Conservation (phyloP, 2,888 invertebrate genomes). For the Fragum sueziense region DNA sequence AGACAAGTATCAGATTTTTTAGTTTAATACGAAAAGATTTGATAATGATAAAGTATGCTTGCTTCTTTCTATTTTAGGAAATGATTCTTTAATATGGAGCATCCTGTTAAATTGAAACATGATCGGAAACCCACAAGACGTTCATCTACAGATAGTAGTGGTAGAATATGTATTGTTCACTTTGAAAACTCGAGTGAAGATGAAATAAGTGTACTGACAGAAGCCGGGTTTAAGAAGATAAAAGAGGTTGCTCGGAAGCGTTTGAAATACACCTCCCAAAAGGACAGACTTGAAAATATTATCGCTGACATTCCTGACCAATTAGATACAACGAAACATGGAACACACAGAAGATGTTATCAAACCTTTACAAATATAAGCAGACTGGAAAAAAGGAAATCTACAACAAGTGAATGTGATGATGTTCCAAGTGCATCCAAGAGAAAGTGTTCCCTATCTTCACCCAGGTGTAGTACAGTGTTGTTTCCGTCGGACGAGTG, state of each 20-base stretch:
- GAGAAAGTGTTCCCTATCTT: background rate
- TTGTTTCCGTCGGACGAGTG: conserved; percentile 32
- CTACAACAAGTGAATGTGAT: background rate
- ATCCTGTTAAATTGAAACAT: no score
- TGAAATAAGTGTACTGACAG: background rate
- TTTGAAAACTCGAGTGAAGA: background rate
- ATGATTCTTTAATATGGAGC: no score
- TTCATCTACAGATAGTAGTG: background rate
- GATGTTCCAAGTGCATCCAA: background rate
- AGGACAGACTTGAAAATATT: background rate
- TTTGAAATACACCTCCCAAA: background rate
- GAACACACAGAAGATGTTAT: background rate
- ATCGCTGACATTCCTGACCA: background rate
- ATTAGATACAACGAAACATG: background rate
- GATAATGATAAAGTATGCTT: no score
- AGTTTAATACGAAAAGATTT: no score
- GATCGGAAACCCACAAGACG: background rate
- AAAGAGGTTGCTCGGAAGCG: background rate
- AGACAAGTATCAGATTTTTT: no score
- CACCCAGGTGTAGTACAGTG: background rate
- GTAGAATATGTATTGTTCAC: conserved; percentile 4
- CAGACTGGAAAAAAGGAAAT: background rate
- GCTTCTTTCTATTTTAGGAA: no score
- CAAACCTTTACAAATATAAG: background rate
- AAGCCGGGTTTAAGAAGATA: background rate